These are phyloP conservation scores for Lagenorhynchus albirostris DNA, from an alignment of 2,113 vertebrate genomes.

Conservation along the genomic window DNA sequence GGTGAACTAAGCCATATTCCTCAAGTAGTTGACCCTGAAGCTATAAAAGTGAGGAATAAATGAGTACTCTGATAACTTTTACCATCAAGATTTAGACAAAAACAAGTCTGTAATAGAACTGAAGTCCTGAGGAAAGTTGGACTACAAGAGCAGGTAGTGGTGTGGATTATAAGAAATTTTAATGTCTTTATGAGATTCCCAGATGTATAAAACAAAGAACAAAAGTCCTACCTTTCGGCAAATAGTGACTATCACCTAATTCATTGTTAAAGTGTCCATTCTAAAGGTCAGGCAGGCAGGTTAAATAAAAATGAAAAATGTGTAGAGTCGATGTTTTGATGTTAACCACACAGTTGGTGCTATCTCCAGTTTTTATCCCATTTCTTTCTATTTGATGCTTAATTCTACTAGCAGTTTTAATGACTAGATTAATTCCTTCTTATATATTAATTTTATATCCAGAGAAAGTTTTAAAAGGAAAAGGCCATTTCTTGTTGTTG, in stretches of 20 bases:
- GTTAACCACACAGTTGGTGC: fast-evolving
- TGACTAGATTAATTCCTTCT: neutral
- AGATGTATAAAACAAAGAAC: neutral
- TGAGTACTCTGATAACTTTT: neutral
- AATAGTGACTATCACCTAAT: neutral
- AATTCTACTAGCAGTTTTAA: neutral
- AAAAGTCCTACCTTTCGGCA: neutral
- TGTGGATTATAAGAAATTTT: neutral
- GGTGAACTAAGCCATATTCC: neutral
- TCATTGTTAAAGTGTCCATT: neutral
- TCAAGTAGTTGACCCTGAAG: neutral
- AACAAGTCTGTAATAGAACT: neutral
- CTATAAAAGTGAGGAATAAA: neutral
- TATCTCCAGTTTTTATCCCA: neutral
- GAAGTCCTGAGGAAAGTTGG: neutral
- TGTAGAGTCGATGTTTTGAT: neutral
- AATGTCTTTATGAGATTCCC: neutral
- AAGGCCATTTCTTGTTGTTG: neutral
- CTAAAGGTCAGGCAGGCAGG: neutral
- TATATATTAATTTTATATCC: neutral
- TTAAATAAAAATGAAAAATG: neutral
- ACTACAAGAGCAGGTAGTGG: fast-evolving
- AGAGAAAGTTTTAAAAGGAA: neutral
- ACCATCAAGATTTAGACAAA: neutral
- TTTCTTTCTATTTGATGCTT: neutral